phyloP scores from a whole-genome alignment of 2,888 invertebrate genomes.

The Pandemis corylana region DNA sequence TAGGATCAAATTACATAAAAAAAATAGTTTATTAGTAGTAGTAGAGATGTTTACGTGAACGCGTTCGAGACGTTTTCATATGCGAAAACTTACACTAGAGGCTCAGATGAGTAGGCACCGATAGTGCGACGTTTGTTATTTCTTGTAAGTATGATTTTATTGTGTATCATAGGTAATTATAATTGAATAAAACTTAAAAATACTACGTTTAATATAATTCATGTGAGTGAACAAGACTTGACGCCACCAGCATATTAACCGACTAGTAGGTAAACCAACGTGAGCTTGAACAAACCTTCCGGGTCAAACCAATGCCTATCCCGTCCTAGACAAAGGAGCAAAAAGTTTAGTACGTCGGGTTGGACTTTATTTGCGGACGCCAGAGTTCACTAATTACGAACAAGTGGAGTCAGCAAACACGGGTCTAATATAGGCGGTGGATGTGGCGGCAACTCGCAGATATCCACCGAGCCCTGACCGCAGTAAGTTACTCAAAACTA shows the following conservation, averaged over 20 bases:
- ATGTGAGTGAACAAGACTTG: neutral
- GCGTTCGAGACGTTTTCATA: too few species aligned
- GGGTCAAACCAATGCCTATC: slow-evolving; percentile 35
- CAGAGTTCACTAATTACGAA: slow-evolving; percentile 65
- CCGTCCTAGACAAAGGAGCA: slow-evolving; percentile 40
- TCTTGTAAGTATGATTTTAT: too few species aligned
- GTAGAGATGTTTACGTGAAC: too few species aligned
- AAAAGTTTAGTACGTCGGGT: slow-evolving; percentile 42
- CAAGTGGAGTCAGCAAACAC: slow-evolving; percentile 65
- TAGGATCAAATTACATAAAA: too few species aligned
- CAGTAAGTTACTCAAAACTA: slow-evolving; percentile 46
- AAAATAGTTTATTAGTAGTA: too few species aligned
- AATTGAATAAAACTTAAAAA: too few species aligned
- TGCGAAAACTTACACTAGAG: too few species aligned
- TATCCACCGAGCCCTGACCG: slow-evolving; percentile 43
- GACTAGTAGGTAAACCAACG: slow-evolving; percentile 7
- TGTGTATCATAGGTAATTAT: too few species aligned
- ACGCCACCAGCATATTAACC: neutral
- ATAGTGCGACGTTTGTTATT: too few species aligned
- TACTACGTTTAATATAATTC: too few species aligned
- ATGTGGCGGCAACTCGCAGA: slow-evolving; percentile 58
- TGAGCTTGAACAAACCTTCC: slow-evolving; percentile 24
- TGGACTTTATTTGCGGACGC: slow-evolving; percentile 58
- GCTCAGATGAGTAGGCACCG: too few species aligned
- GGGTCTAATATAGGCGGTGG: slow-evolving; percentile 57